Evolutionary conservation across 1,140 invertebrate species (phyloP), one percentile per base, ranked within the genome.

Genomic region (Sitobion miscanthi): DNA sequence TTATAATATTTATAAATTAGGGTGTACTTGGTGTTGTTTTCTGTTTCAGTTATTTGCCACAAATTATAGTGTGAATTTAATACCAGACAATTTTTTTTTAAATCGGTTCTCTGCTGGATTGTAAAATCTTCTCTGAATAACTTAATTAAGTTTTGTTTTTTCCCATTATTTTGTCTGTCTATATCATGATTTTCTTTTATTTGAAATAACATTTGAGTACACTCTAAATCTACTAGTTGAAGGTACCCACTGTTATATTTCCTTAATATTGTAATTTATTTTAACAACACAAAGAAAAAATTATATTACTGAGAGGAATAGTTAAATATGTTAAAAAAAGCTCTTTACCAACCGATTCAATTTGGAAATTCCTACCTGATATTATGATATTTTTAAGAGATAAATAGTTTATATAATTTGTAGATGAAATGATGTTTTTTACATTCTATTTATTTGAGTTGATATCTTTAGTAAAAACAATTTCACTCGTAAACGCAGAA

Each of bases 391-490:
- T 93, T 54, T 86, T 85, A 90, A 83, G 47, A 38, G 52, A 83
- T 42, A 91, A 77, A 82, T 92, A 92, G 54, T 90, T 83, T 38
- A 92, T 69, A 30, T 90, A 90, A 90, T 69, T 62, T 69, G n/a
- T 85, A 93, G n/a, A 93, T 20, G 91, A 93, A 85, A 93, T 93
- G 91, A 93, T 93, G 91, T 93, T 93, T 93, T 93, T 93, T 93
- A 93, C 91, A 93, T 93, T 93, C 69, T 83, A 93, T 38, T 85
- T 93, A 93, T 85, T 57, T 89, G 77, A 38, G 49, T 83, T 57
- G 20, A 93, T 54, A 35, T 93, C 49, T 83, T 82, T 30, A 86
- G 82, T 62, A 90, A 90, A 93, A 54, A 85, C 45, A n/a, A 54
- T 93, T 85, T 86, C 82, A 85, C 38, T 93, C 21, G 57, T 42